These are phyloP conservation scores for Crypturellus undulatus DNA, from an alignment of 2,113 vertebrate species.

Conservation along the genomic window DNA sequence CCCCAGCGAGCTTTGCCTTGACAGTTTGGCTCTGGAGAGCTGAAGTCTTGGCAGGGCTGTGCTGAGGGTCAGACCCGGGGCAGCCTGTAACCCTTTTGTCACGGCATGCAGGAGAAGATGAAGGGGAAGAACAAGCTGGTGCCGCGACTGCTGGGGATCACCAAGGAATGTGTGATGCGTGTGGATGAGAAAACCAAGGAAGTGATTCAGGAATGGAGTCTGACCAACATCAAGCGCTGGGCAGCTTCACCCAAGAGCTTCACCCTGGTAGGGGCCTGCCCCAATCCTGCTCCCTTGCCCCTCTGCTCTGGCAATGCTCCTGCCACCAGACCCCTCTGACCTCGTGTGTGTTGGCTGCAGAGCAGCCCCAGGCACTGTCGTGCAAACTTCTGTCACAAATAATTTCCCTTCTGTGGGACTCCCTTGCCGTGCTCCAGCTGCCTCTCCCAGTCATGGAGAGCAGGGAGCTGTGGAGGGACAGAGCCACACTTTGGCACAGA, in stretches of 20 bases:
- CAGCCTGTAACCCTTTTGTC: not conserved
- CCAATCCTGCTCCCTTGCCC: not conserved
- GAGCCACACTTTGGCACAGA: not conserved
- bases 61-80: fast-evolving
- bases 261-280: slow-evolving; percentile 84
- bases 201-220: slow-evolving; percentile 97
- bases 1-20: not conserved
- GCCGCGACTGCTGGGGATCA: slow-evolving; percentile 94
- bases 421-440: not conserved
- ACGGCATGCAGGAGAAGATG: slow-evolving; percentile 91
- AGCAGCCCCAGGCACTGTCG: not conserved
- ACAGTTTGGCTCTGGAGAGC: not conserved
- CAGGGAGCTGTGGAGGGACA: not conserved
- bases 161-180: slow-evolving; percentile 94
- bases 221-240: slow-evolving; percentile 99
- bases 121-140: slow-evolving; percentile 98
- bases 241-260: slow-evolving; percentile 98
- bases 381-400: not conserved
- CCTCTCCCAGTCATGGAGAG: not conserved
- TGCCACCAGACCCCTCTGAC: not conserved
- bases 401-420: not conserved
- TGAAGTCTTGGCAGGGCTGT: not conserved
- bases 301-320: not conserved
- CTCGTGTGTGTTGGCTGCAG: not conserved
- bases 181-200: slow-evolving; percentile 98